Conservation (phyloP, 2,113 vertebrate species). For the Microtus oregoni region DNA sequence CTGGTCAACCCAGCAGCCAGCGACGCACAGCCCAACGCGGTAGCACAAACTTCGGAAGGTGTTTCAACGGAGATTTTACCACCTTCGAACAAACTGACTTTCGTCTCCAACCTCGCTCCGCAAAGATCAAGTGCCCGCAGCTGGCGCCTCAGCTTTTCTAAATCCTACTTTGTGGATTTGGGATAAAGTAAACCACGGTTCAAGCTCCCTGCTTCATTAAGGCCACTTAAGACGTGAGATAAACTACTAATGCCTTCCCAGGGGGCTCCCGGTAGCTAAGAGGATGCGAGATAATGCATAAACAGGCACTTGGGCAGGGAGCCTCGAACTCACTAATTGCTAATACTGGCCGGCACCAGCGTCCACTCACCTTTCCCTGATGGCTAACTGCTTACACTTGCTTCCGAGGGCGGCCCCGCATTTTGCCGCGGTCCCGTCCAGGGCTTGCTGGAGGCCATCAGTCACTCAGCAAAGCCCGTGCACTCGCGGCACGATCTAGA, state of each 20-base stretch:
- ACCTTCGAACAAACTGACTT: not conserved
- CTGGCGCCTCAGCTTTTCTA: not conserved
- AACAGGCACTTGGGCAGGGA: constrained; percentile 34
- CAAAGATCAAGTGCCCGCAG: not conserved
- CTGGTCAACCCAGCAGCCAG: not conserved
- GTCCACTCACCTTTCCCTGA: not conserved
- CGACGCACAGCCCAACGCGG: not conserved
- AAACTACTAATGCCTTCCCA: constrained; percentile 19
- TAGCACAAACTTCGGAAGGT: not conserved
- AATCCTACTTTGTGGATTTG: constrained; percentile 15
- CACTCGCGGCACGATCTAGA: not conserved
- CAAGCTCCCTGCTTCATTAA: not conserved
- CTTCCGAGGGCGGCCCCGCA: not conserved
- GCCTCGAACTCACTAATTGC: not conserved
- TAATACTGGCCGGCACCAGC: fast-evolving
- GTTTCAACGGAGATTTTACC: not conserved
- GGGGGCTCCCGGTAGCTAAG: not conserved
- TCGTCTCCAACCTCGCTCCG: not conserved
- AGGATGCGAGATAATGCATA: constrained; percentile 14
- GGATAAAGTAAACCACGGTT: not conserved
- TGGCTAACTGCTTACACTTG: constrained; percentile 56
- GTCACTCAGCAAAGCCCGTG: not conserved
- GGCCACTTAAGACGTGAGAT: constrained; percentile 56
- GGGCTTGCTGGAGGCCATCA: not conserved
- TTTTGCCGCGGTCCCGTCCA: not conserved